A percentile compares a stretch with the other conserved stretches of the same genome.
phyloP scores from a whole-genome alignment of 2,113 vertebrate species.

The Sisor rabdophorus region DNA sequence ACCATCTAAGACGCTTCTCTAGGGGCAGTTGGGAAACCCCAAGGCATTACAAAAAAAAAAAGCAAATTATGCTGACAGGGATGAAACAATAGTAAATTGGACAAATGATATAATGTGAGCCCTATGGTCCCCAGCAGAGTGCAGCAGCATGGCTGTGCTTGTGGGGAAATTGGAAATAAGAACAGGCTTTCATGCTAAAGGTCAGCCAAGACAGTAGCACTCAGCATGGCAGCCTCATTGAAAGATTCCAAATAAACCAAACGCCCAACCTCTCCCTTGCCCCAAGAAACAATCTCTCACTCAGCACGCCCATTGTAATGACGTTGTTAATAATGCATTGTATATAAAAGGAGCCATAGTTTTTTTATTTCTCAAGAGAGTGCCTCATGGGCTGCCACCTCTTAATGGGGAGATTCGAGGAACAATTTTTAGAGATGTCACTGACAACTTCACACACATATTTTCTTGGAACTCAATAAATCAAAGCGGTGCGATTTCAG shows the following conservation, averaged over 20 bases:
- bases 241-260: constrained; percentile 47
- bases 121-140: constrained; percentile 71
- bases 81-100: constrained; percentile 80
- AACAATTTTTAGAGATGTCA: constrained; percentile 51
- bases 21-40: constrained; percentile 63
- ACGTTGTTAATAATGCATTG: constrained; percentile 61
- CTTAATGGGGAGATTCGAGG: constrained; percentile 59
- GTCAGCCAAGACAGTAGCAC: constrained; percentile 68
- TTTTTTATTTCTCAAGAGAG: constrained; percentile 57
- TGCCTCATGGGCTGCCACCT: constrained; percentile 53
- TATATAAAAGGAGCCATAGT: constrained; percentile 51
- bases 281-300: constrained; percentile 50
- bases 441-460: constrained; percentile 49
- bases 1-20: constrained; percentile 64
- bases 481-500: constrained; percentile 75
- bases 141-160: constrained; percentile 61
- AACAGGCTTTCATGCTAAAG: constrained; percentile 74
- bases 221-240: constrained; percentile 55
- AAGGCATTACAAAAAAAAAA: constrained; percentile 68
- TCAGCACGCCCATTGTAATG: constrained; percentile 67
- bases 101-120: constrained; percentile 80
- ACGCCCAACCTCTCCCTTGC: constrained; percentile 43
- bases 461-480: constrained; percentile 71
- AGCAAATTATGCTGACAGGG: constrained; percentile 79
- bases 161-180: constrained; percentile 70